Percentiles rank a stretch among this genome's conserved stretches.
Conservation (phyloP, 2,888 invertebrate species). For the Melitaea athalia region DNA sequence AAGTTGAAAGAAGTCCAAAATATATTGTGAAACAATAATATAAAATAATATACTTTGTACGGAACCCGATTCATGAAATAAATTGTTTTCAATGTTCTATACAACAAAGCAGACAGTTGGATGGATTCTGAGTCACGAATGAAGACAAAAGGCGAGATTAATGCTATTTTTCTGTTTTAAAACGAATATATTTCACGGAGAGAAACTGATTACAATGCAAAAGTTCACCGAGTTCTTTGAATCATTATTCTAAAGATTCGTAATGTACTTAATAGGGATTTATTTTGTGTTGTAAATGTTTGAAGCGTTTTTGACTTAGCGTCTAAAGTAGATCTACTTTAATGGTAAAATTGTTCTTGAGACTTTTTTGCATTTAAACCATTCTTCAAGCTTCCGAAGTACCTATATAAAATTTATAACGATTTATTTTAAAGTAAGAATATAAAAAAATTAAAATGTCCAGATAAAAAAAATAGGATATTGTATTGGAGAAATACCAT, state of each 20-base stretch:
- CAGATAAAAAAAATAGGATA: no score
- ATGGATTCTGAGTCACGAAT: slow-evolving; percentile 11
- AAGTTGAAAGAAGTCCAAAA: no score
- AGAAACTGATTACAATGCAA: slow-evolving; percentile 6
- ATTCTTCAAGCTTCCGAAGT: no score
- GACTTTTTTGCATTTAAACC: neutral
- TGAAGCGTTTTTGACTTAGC: neutral
- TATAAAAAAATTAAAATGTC: no score
- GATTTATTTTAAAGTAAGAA: no score
- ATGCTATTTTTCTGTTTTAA: slow-evolving; percentile 11
- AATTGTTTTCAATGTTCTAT: slow-evolving; percentile 3
- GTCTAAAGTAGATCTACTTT: neutral
- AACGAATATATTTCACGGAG: slow-evolving; percentile 9
- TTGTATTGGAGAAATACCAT: no score
- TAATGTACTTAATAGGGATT: neutral
- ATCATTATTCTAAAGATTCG: slow-evolving; percentile 1
- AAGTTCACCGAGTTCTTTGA: neutral
- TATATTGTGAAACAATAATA: neutral
- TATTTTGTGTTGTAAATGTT: neutral
- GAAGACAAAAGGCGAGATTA: slow-evolving; percentile 10
- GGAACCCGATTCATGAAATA: neutral
- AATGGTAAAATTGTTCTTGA: neutral
- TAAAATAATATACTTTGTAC: neutral
- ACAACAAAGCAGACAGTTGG: slow-evolving; percentile 5
- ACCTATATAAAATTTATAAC: no score